phyloP scores from a whole-genome alignment of 30 jellyfish, hydroid and myxozoan genomes.

The Aurelia aurita complex sp. Pacific region DNA sequence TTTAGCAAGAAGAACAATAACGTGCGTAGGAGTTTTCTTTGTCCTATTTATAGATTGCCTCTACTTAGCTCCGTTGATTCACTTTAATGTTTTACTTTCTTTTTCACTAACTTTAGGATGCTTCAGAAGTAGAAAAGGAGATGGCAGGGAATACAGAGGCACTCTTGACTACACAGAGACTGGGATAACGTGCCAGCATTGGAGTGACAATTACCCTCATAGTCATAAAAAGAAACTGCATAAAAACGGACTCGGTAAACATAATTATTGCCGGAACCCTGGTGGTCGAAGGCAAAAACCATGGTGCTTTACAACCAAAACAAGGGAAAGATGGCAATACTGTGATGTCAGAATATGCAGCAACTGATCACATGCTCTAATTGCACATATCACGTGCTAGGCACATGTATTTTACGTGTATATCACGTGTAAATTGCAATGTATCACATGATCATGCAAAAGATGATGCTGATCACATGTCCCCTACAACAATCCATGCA shows the following conservation, averaged over 20 bases:
- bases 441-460: not conserved
- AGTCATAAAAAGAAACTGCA: conserved; percentile 68
- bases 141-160: conserved; percentile 96
- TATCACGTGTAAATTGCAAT: conserved; percentile 12
- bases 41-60: too few species aligned
- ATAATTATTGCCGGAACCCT: conserved; percentile 91
- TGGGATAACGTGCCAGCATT: conserved; percentile 95
- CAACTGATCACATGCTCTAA: not conserved
- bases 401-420: too few species aligned
- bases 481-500: not conserved
- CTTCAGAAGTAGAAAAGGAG: conserved; percentile 55
- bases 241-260: conserved; percentile 80
- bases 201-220: conserved; percentile 86
- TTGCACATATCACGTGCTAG: conserved; percentile 1
- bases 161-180: conserved; percentile 85
- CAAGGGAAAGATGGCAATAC: conserved; percentile 79
- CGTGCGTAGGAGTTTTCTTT: too few species aligned
- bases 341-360: conserved; percentile 81
- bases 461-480: not conserved
- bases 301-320: conserved; percentile 93
- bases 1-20: too few species aligned
- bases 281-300: conserved; percentile 93
- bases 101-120: conserved; percentile 36
- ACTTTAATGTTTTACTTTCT: too few species aligned
- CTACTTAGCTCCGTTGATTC: too few species aligned